phyloP scores from a whole-genome alignment of 2,113 vertebrate genomes.

The Pavo muticus region DNA sequence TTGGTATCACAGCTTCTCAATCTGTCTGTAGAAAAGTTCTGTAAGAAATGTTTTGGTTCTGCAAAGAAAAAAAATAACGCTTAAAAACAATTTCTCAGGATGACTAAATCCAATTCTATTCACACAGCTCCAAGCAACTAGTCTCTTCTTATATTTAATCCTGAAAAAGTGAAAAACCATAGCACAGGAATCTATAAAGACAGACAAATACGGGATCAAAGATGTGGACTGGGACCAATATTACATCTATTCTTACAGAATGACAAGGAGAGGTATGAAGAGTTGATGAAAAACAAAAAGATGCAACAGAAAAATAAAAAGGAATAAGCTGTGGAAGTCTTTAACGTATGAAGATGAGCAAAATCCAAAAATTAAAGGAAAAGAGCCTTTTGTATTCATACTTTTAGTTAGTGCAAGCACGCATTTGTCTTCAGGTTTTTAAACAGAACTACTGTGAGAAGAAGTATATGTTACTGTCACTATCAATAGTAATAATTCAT shows the following conservation, averaged over 20 bases:
- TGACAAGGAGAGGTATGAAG: not conserved
- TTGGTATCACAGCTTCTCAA: not conserved
- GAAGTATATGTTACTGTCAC: not conserved
- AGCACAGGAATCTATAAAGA: not conserved
- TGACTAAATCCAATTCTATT: constrained; percentile 11
- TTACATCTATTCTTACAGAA: not conserved
- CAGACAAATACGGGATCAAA: not conserved
- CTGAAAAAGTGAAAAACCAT: not conserved
- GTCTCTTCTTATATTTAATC: not conserved
- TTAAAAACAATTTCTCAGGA: not conserved
- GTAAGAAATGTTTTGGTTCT: not conserved
- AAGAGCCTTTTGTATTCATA: not conserved
- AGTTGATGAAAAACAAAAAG: not conserved
- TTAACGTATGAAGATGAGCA: not conserved
- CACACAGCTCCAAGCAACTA: not conserved
- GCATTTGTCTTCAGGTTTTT: not conserved
- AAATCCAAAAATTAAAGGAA: not conserved
- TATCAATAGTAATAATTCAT: not conserved
- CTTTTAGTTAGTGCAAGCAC: not conserved
- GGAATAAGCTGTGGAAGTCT: not conserved
- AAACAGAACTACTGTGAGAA: not conserved
- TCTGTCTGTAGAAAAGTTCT: not conserved
- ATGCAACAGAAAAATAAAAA: not conserved
- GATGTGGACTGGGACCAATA: not conserved
- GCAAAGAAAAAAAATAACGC: not conserved